Evolutionary conservation across 53 echinoderm and acorn worm genomes (phyloP).

Genomic region (Actinopyga echinites): DNA sequence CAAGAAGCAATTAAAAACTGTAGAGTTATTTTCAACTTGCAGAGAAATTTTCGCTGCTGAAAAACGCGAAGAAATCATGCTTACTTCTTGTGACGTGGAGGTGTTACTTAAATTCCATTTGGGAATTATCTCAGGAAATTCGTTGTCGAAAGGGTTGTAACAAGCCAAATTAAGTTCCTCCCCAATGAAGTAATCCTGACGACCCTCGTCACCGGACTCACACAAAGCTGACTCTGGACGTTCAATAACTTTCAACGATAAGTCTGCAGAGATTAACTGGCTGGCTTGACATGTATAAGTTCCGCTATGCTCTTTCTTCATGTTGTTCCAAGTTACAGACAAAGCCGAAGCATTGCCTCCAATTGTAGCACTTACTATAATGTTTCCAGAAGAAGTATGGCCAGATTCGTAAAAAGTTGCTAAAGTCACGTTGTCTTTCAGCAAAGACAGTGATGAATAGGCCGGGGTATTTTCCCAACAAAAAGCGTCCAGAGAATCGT

Average conservation of each 20-base stretch:
- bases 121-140: too few species aligned
- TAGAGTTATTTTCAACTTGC: neutral
- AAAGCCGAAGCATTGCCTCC: too few species aligned
- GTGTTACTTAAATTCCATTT: too few species aligned
- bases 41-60: neutral
- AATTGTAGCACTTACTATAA: too few species aligned
- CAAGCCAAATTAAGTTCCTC: neutral
- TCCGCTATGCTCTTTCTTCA: neutral
- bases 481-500: too few species aligned
- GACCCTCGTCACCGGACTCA: neutral
- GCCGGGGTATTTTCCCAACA: too few species aligned
- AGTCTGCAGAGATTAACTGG: neutral
- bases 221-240: neutral
- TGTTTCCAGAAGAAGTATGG: too few species aligned
- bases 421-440: too few species aligned
- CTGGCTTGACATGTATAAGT: neutral
- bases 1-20: neutral
- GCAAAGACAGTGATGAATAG: too few species aligned
- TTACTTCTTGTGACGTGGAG: too few species aligned
- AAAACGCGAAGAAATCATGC: neutral
- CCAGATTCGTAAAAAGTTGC: too few species aligned
- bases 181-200: neutral
- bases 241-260: neutral
- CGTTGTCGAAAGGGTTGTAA: neutral
- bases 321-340: too few species aligned